Evolutionary conservation across 2,888 invertebrate genomes (phyloP).

Genomic region (Cryptus armator): DNA sequence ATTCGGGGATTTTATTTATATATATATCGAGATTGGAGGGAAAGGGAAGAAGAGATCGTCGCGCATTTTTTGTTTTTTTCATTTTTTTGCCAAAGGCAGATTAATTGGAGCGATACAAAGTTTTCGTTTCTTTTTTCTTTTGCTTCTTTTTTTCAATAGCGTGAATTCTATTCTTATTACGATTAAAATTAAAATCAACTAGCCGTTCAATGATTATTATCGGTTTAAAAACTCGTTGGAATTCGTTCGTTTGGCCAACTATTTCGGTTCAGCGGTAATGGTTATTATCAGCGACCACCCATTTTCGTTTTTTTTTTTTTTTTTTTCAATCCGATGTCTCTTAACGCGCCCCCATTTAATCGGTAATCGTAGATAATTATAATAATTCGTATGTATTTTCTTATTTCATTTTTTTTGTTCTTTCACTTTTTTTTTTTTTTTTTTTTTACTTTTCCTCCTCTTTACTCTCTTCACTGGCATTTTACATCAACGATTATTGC

Average conservation of each 20-base stretch:
- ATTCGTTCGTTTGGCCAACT: slow-evolving; percentile 82
- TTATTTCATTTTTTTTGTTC: slow-evolving; percentile 51
- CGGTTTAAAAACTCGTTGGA: slow-evolving; percentile 78
- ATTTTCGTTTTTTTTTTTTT: not conserved
- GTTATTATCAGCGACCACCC: slow-evolving; percentile 66
- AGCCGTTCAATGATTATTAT: slow-evolving; percentile 70
- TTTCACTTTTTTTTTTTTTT: not conserved
- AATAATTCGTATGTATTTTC: slow-evolving; percentile 78
- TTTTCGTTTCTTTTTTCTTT: slow-evolving; percentile 1
- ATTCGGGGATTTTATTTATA: slow-evolving; percentile 7
- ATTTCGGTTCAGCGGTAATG: slow-evolving; percentile 81
- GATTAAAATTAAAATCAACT: slow-evolving; percentile 70
- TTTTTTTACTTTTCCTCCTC: slow-evolving; percentile 30
- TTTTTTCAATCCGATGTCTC: slow-evolving; percentile 26
- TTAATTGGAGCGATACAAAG: slow-evolving; percentile 44
- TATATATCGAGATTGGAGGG: slow-evolving; percentile 12
- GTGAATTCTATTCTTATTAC: slow-evolving; percentile 73
- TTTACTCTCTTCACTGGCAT: slow-evolving; percentile 74
- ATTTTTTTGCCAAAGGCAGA: slow-evolving; percentile 20
- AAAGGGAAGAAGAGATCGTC: slow-evolving; percentile 42
- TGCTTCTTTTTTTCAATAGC: slow-evolving; percentile 13
- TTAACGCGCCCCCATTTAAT: slow-evolving; percentile 26
- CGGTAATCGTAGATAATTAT: slow-evolving; percentile 69
- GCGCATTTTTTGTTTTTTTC: not conserved
- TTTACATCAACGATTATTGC: slow-evolving; percentile 81